Evolutionary conservation across 2,888 invertebrate species (phyloP).

Genomic region (Pammene fasciana): DNA sequence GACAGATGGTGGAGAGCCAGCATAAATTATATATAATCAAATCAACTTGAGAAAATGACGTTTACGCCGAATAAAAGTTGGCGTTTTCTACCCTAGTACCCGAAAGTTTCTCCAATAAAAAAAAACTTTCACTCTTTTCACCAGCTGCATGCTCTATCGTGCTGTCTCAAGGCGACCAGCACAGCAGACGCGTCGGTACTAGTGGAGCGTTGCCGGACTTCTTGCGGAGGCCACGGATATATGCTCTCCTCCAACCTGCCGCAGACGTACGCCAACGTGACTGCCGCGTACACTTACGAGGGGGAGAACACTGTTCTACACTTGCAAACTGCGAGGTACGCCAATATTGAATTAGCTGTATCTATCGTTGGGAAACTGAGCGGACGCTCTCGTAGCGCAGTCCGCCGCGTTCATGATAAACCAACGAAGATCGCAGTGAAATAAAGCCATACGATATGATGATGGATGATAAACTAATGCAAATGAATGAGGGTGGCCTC

Average conservation of each 20-base stretch:
- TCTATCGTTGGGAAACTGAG: too few relatives aligned
- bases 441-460: too few relatives aligned
- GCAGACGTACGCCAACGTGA: constrained; percentile 90
- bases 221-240: constrained; percentile 98
- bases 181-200: constrained; percentile 88
- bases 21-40: too few relatives aligned
- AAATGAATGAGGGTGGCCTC: too few relatives aligned
- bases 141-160: constrained; percentile 93
- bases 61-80: too few relatives aligned
- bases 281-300: constrained; percentile 96
- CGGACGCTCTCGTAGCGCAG: too few relatives aligned
- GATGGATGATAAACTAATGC: too few relatives aligned
- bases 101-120: background rate
- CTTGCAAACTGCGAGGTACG: constrained; percentile 91
- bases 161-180: constrained; percentile 94
- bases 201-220: constrained; percentile 91
- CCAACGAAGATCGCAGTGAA: too few relatives aligned
- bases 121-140: constrained; percentile 11
- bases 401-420: too few relatives aligned
- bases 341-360: background rate
- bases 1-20: too few relatives aligned
- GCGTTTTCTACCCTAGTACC: too few relatives aligned
- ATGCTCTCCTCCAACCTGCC: constrained; percentile 94
- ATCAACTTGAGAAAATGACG: too few relatives aligned
- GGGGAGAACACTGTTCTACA: constrained; percentile 97